Base-by-base conservation (phyloP, 1,140 invertebrate species). In the Dryas iulia region DNA sequence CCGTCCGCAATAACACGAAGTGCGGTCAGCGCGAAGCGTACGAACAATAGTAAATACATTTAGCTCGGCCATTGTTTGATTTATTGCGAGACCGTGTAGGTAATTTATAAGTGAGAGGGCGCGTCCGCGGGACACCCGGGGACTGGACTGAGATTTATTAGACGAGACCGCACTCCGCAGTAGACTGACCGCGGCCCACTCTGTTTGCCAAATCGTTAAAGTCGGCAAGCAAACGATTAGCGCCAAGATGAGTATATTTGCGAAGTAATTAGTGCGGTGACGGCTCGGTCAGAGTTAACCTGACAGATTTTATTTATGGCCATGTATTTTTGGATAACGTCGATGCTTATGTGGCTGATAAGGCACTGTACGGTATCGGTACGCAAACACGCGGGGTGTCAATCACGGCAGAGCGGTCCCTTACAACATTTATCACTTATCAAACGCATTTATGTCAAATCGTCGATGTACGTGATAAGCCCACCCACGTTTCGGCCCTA, bases 381-480 rank as follows among this genome's bases (percentile, higher is more conserved):
- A 76, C 77, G 79, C 75, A 89, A 88, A 90, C 86, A 89, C 66
- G 76, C 77, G 71, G 73, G 58, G 79, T 88, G 87, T 90, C 88
- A 90, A 88, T 89, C 87, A 90, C 78, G 69, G 74, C 82, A 72
- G 82, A 82, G 88, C 88, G 88, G 88, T 82, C 69, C 87, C 81
- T 90, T 83, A 88, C 82, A 85, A 87, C 78, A 78, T 84, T 87
- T 89, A 89, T 89, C 87, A 72, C 75, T 83, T 85, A 81, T 87
- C 85, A 84, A 83, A 88, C 84, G 83, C 86, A 89, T 90, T 89
- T 90, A 86, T 86, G 84, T 88, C 87, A 90, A 88, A 87, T 90
- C 83, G 84, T 65, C 78, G 84, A 89, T 88, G 77, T 86, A 82
- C 69, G 63, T 72, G 88, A 90, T 90, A 89, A 89, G 87, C 85